Conservation (phyloP, 2,797 vertebrate genomes). For the Selene dorsalis region DNA sequence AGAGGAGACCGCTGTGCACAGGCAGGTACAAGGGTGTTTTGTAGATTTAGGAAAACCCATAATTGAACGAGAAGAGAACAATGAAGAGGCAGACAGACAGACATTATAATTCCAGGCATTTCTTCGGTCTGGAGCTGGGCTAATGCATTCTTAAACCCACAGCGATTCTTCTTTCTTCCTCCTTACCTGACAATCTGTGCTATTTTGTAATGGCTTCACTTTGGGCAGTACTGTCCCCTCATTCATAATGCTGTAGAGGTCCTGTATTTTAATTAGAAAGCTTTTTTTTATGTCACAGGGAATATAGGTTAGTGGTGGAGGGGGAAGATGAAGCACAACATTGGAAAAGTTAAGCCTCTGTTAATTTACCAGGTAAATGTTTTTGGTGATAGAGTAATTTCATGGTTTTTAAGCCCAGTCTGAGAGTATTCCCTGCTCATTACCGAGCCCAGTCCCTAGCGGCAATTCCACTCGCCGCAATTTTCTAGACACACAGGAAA, state of each 20-base stretch:
- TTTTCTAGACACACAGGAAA: slow-evolving; percentile 60
- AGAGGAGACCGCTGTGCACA: not conserved
- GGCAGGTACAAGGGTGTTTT: not conserved
- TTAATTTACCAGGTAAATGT: slow-evolving; percentile 82
- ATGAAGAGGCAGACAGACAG: slow-evolving; percentile 5
- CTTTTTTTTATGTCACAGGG: slow-evolving; percentile 40
- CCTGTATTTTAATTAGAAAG: slow-evolving; percentile 67
- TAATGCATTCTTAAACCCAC: slow-evolving; percentile 31
- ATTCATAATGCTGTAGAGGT: slow-evolving; percentile 46
- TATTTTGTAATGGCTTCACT: slow-evolving; percentile 37
- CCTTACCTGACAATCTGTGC: slow-evolving; percentile 18
- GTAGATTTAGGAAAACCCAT: not conserved
- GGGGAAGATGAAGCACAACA: slow-evolving; percentile 31
- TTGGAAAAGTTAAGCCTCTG: slow-evolving; percentile 65
- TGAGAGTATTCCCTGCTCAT: slow-evolving; percentile 70
- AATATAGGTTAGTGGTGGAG: slow-evolving; percentile 53
- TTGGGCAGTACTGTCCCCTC: slow-evolving; percentile 14
- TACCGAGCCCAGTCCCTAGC: slow-evolving; percentile 54
- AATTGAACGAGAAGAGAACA: slow-evolving; percentile 11
- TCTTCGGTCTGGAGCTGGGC: slow-evolving; percentile 3
- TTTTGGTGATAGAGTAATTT: slow-evolving; percentile 81
- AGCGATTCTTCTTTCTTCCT: slow-evolving; percentile 2
- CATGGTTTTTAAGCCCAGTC: slow-evolving; percentile 81
- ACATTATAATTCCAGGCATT: slow-evolving; percentile 38
- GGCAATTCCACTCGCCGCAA: slow-evolving; percentile 49